Percentiles rank a stretch among this genome's conserved stretches.
These are phyloP conservation scores for Anastrepha obliqua DNA, from an alignment of 1,140 invertebrate genomes.

Conservation along the genomic window DNA sequence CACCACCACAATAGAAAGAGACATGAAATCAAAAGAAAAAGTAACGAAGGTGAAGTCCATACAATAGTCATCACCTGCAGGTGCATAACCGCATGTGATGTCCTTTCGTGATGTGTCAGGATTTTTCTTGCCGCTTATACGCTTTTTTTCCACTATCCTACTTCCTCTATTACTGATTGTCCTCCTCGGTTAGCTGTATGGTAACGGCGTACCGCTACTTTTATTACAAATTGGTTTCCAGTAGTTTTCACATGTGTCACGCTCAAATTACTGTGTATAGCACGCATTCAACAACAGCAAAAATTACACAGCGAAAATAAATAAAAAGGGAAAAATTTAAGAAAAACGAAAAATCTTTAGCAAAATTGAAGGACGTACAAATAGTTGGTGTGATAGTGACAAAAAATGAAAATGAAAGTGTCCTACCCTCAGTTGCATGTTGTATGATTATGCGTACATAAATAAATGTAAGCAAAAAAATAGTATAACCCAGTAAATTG, in stretches of 20 bases:
- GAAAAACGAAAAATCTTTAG: not conserved
- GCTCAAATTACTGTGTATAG: conserved; percentile 48
- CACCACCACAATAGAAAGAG: not conserved
- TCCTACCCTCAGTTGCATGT: not conserved
- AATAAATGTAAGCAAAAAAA: not conserved
- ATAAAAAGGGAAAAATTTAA: conserved; percentile 15
- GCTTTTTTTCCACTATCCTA: conserved; percentile 4
- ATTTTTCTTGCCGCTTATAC: conserved; percentile 38
- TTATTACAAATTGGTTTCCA: conserved; percentile 55
- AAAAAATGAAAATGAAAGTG: conserved; percentile 46
- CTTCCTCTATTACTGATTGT: conserved; percentile 34
- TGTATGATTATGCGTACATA: not conserved
- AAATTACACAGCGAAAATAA: conserved; percentile 2
- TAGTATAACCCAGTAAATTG: not conserved
- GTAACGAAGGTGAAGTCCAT: not conserved
- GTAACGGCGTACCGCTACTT: conserved; percentile 8
- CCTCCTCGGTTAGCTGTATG: not conserved
- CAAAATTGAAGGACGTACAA: conserved; percentile 43
- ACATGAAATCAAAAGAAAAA: conserved; percentile 41
- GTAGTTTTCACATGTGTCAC: conserved; percentile 53
- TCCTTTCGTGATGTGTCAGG: conserved; percentile 57
- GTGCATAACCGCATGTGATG: conserved; percentile 53
- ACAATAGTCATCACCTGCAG: conserved; percentile 47
- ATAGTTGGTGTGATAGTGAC: not conserved
- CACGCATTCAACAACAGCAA: conserved; percentile 5